phyloP scores from a whole-genome alignment of 2,888 invertebrate species.

The Athalia circularis region DNA sequence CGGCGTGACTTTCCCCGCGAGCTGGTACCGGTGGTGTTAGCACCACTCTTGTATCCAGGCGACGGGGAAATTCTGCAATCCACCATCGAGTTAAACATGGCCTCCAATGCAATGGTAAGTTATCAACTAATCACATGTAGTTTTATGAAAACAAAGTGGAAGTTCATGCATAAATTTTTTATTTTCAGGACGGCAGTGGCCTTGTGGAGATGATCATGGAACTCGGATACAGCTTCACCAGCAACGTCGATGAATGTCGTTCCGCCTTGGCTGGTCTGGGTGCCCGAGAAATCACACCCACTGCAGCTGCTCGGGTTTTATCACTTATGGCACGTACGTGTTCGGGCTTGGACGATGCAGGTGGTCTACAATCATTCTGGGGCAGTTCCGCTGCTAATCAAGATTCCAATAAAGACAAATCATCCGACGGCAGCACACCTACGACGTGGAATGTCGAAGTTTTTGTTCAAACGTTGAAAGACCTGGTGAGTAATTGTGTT shows the following conservation, averaged over 20 bases:
- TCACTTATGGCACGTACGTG: conserved; percentile 92
- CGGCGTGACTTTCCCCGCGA: conserved; percentile 92
- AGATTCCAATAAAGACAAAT: conserved; percentile 73
- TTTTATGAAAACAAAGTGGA: background rate
- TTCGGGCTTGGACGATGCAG: conserved; percentile 81
- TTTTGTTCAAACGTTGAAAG: conserved; percentile 94
- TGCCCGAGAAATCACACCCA: conserved; percentile 87
- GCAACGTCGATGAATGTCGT: conserved; percentile 91
- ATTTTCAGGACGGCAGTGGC: conserved; percentile 80
- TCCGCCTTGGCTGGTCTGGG: conserved; percentile 88
- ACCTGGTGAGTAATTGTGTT: conserved; percentile 78
- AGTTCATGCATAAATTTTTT: background rate
- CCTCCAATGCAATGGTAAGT: conserved; percentile 69
- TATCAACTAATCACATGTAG: background rate
- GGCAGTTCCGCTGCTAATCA: conserved; percentile 77
- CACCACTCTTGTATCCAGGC: conserved; percentile 90
- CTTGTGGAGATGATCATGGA: conserved; percentile 93
- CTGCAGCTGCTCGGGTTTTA: conserved; percentile 89
- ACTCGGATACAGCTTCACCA: conserved; percentile 93
- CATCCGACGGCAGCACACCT: conserved; percentile 68
- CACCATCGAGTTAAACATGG: conserved; percentile 68
- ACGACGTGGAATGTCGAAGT: conserved; percentile 94
- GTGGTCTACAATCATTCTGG: conserved; percentile 76
- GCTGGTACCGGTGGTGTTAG: conserved; percentile 91
- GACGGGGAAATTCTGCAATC: conserved; percentile 80